phyloP scores from a whole-genome alignment of 2,888 invertebrate genomes.

The Taphrorychus bicolor region DNA sequence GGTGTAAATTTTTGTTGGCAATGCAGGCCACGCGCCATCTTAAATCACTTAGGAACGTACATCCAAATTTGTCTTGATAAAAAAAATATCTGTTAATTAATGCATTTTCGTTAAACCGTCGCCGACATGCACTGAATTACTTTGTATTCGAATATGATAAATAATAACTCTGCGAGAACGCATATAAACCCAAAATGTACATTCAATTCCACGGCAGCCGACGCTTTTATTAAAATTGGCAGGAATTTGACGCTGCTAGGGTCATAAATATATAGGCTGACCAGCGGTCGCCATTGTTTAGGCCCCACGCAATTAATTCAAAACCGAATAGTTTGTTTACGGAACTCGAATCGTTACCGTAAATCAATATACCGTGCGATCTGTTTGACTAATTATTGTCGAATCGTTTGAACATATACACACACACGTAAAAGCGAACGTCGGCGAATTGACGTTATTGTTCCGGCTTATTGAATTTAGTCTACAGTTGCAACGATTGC shows the following conservation, averaged over 20 bases:
- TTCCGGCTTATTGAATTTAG: background rate
- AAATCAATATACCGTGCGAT: slow-evolving; percentile 26
- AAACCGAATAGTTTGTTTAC: slow-evolving; percentile 26
- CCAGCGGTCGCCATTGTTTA: slow-evolving; percentile 8
- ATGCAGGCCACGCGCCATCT: too few relatives aligned
- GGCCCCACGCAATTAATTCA: slow-evolving; percentile 7
- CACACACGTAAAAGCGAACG: slow-evolving; percentile 3
- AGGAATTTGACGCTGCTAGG: background rate
- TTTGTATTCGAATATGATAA: too few relatives aligned
- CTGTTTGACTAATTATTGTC: slow-evolving; percentile 24
- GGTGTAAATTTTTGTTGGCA: too few relatives aligned
- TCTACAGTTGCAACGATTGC: too few relatives aligned
- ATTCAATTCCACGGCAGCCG: background rate
- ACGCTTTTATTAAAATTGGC: background rate
- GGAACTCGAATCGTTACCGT: slow-evolving; percentile 26
- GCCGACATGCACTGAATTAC: too few relatives aligned
- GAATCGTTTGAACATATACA: slow-evolving; percentile 6
- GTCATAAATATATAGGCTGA: background rate
- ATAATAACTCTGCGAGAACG: too few relatives aligned
- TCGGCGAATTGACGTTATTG: too few relatives aligned
- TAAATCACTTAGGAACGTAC: too few relatives aligned
- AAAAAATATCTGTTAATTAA: too few relatives aligned
- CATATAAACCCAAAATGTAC: background rate
- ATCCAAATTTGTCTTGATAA: too few relatives aligned
- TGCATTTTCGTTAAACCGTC: too few relatives aligned